Conservation (phyloP, 2,113 vertebrate species). For the Aramus guarauna region DNA sequence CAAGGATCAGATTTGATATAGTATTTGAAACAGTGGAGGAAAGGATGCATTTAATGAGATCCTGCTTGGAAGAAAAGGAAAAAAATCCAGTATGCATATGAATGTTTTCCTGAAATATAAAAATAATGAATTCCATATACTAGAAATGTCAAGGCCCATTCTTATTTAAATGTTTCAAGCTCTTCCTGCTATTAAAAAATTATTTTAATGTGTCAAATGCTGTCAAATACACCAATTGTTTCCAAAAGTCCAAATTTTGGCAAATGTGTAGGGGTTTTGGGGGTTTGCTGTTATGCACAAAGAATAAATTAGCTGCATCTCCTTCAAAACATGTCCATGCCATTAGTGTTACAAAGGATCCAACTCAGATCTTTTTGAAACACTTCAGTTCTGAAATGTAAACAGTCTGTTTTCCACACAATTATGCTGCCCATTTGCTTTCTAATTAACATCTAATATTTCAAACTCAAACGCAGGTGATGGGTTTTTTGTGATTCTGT, state of each 20-base stretch:
- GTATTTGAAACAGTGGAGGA: background rate
- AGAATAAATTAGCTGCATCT: background rate
- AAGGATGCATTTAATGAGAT: background rate
- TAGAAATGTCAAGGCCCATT: background rate
- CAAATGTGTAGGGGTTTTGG: background rate
- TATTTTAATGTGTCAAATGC: background rate
- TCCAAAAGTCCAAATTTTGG: background rate
- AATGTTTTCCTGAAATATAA: background rate
- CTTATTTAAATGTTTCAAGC: background rate
- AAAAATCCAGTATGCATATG: background rate
- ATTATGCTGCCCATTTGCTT: constrained; percentile 18
- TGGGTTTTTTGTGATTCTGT: background rate
- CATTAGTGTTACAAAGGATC: background rate
- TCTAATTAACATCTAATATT: constrained; percentile 11
- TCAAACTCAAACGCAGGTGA: background rate
- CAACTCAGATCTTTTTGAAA: background rate
- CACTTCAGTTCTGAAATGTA: background rate
- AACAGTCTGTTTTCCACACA: background rate
- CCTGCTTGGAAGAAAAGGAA: background rate
- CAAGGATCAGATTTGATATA: background rate
- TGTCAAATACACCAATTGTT: background rate
- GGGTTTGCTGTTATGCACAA: background rate
- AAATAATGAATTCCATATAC: background rate
- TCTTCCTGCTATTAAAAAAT: background rate
- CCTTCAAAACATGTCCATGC: background rate